A percentile compares a stretch with the other conserved stretches of the same genome.
phyloP scores from a whole-genome alignment of 1,140 invertebrate genomes.

The Aphelinus certus region DNA sequence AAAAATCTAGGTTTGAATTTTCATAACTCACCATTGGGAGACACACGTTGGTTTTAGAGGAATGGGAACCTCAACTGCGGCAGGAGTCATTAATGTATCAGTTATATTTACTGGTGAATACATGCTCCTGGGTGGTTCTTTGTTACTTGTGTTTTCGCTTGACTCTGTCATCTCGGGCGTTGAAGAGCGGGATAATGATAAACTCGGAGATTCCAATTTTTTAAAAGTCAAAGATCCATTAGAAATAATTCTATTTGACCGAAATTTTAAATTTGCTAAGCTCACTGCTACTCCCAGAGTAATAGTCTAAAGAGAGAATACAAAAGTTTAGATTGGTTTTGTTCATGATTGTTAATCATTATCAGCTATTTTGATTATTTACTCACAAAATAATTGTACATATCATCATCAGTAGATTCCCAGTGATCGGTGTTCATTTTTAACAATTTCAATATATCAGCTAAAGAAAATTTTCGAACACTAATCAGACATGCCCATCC shows the following conservation, averaged over 20 bases:
- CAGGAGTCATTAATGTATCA: conserved; percentile 35
- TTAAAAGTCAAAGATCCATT: conserved; percentile 45
- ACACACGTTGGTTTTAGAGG: conserved; percentile 40
- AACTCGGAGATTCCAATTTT: conserved; percentile 42
- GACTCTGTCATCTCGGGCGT: conserved; percentile 14
- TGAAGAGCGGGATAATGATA: background rate
- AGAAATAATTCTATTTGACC: conserved; percentile 37
- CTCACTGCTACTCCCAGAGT: conserved; percentile 43
- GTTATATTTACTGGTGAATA: conserved; percentile 46
- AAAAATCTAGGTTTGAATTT: background rate
- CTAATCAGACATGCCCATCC: conserved; percentile 52
- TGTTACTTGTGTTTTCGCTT: conserved; percentile 4
- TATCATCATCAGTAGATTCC: conserved; percentile 46
- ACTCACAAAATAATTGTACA: conserved; percentile 55
- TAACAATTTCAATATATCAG: conserved; percentile 47
- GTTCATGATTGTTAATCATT: no score
- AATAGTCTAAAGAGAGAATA: conserved; percentile 23
- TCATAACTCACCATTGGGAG: conserved; percentile 44
- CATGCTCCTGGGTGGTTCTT: conserved; percentile 19
- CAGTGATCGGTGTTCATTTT: conserved; percentile 44
- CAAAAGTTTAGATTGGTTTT: no score
- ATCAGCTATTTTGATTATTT: no score
- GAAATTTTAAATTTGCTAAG: conserved; percentile 52
- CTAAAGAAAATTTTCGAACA: conserved; percentile 45
- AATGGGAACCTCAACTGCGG: conserved; percentile 42